A percentile compares a stretch with the other conserved stretches of the same genome.
These are phyloP conservation scores for Sebastes hubbsi DNA, from an alignment of 2,797 vertebrate genomes.

Conservation along the genomic window DNA sequence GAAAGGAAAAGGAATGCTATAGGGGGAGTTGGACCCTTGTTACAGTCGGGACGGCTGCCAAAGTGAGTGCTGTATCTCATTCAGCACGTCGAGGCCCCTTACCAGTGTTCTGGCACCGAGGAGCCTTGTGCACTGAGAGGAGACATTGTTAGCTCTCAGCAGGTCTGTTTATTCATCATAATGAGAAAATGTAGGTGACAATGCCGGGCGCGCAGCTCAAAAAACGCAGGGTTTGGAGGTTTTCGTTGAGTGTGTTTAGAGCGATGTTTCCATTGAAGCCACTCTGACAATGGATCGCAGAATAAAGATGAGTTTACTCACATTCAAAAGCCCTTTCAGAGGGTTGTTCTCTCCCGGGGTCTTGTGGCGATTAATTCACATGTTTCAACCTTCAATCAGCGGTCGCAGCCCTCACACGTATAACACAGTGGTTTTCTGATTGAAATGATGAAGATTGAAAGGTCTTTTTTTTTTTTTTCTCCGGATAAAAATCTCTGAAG, in stretches of 20 bases:
- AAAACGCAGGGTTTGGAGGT: constrained; percentile 9
- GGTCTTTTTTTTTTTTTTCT: background rate
- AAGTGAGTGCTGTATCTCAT: constrained; percentile 44
- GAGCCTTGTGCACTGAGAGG: constrained; percentile 28
- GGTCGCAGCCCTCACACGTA: background rate
- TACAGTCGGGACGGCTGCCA: constrained; percentile 37
- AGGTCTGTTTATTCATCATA: constrained; percentile 58
- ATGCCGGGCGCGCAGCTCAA: background rate
- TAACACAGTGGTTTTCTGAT: background rate
- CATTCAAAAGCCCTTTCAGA: constrained; percentile 39
- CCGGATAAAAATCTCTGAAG: background rate
- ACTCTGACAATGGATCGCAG: constrained; percentile 43
- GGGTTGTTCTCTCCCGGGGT: background rate
- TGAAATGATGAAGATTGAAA: constrained; percentile 24
- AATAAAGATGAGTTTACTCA: constrained; percentile 53
- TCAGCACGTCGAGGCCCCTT: constrained; percentile 43
- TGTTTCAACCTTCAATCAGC: constrained; percentile 28
- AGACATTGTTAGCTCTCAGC: constrained; percentile 38
- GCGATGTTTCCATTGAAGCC: constrained; percentile 20
- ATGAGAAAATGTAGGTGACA: constrained; percentile 53
- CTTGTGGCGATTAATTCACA: background rate
- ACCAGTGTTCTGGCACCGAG: constrained; percentile 35
- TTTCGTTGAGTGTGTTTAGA: constrained; percentile 7
- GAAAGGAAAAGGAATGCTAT: constrained; percentile 22
- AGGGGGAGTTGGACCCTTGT: constrained; percentile 32